These are phyloP conservation scores for Colinus virginianus DNA, from an alignment of 2,113 vertebrate genomes.

Conservation along the genomic window DNA sequence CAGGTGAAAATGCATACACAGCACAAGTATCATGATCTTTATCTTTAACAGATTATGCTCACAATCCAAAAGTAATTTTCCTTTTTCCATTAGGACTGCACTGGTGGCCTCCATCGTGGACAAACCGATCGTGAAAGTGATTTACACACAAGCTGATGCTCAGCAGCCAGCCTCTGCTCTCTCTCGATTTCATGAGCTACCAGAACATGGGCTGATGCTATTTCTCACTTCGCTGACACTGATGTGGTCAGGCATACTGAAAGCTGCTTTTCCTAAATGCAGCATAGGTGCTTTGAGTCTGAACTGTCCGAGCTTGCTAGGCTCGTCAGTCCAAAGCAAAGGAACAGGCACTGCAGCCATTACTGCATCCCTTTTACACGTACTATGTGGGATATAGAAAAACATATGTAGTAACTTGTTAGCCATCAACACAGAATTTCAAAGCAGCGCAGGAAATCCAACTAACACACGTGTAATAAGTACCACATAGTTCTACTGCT, in stretches of 20 bases:
- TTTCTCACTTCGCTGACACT: not conserved
- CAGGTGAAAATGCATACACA: not conserved
- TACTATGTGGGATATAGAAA: not conserved
- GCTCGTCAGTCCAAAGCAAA: not conserved
- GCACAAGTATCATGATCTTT: rapidly evolving
- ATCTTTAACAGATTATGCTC: not conserved
- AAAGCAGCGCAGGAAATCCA: not conserved
- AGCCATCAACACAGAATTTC: not conserved
- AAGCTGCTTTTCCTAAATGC: not conserved
- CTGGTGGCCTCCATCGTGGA: not conserved
- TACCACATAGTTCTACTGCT: not conserved
- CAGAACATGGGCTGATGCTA: rapidly evolving
- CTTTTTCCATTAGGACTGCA: not conserved
- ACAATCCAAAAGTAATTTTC: not conserved
- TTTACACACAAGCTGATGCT: not conserved
- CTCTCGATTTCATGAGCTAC: not conserved
- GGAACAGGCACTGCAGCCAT: rapidly evolving
- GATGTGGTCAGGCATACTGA: not conserved
- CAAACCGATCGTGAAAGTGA: not conserved
- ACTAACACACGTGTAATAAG: not conserved
- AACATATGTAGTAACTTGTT: not conserved
- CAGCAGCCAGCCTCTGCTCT: not conserved
- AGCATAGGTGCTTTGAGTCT: not conserved
- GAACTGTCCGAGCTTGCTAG: rapidly evolving
- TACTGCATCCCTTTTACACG: not conserved